These are phyloP conservation scores for Saimiri boliviensis DNA, from an alignment of 2,113 vertebrate species.

Conservation along the genomic window DNA sequence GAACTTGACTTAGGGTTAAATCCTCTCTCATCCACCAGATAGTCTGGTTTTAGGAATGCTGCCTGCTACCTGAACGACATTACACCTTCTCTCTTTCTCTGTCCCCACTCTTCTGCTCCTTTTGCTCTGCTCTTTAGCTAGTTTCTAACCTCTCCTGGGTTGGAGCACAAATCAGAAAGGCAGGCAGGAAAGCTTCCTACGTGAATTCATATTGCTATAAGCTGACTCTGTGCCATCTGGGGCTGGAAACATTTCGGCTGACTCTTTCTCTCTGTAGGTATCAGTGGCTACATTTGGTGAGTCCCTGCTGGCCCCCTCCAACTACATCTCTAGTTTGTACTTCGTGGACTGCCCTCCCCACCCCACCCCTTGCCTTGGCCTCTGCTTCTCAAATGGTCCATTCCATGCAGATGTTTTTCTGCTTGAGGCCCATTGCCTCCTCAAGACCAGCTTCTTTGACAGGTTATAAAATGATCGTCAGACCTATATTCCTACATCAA, in stretches of 20 bases:
- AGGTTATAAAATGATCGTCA: neutral
- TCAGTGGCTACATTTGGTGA: neutral
- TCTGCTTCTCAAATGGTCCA: neutral
- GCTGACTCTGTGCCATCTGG: neutral
- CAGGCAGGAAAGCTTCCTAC: neutral
- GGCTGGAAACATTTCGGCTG: neutral
- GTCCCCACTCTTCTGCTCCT: neutral
- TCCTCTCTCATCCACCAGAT: neutral
- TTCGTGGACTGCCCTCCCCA: fast-evolving
- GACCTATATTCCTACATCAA: neutral
- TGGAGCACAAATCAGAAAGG: neutral
- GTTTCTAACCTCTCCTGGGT: neutral
- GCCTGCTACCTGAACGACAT: neutral
- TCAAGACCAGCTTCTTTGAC: neutral
- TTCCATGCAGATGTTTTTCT: neutral
- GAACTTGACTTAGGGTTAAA: neutral
- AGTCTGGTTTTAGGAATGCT: neutral
- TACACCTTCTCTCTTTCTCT: neutral
- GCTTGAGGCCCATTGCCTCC: neutral
- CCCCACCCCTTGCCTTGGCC: neutral
- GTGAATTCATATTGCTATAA: neutral
- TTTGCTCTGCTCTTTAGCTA: neutral
- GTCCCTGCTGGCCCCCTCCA: neutral
- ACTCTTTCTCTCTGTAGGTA: neutral
- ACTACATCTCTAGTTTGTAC: neutral